Base-by-base conservation (phyloP, 2,113 vertebrate species). In the Oophaga pumilio region DNA sequence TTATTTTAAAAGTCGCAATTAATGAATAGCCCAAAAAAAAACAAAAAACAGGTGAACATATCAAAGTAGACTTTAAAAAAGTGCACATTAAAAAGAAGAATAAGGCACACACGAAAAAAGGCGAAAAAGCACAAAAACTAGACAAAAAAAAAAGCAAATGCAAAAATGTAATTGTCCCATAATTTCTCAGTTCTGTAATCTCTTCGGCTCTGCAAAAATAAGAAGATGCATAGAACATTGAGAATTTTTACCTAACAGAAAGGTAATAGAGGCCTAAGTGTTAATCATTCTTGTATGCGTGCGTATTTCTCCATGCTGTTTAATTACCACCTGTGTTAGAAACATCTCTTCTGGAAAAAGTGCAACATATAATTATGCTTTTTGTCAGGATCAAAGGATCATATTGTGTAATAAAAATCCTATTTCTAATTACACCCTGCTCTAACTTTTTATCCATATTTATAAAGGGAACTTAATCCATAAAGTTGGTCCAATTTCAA, bases 371-470 rank as follows among this genome's bases (percentile, higher is more conserved):
- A 78, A 78, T 78, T 86, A 78, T 78, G 74, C 52, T 86, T 68
- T 78, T 77, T 86, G 85, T 86, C 60, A 68, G 24, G 74, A 86
- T 86, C 57, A 86, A 86, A 86, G 84, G 76, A 76, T 15, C 22
- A 53, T 28, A 76, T 86, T 79, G 74, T 86, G 74, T 78, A 78
- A 86, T 68, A 53, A 85, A 85, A 60, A 43, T 85, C 57, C 15
- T 86, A 86, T 76, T 43, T 53, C 50, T 86, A 77, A 86, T 86
- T 86, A 86, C 60, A 68, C 60, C 60, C 50, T 79, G 24, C 52
- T 79, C 24, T 10, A 86, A 22, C 57, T 53, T 52, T 86, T 64
- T 85, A 64, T 4, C 59, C n/a, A 56, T 28, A 68, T 33, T 62
- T 68, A 85, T 56, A 53, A 66, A 68, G 85, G n/a, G 60, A 79